Evolutionary conservation across 2,888 invertebrate genomes (phyloP), one percentile per base, ranked within the genome.

Genomic region (Platerodrilus igneus): DNA sequence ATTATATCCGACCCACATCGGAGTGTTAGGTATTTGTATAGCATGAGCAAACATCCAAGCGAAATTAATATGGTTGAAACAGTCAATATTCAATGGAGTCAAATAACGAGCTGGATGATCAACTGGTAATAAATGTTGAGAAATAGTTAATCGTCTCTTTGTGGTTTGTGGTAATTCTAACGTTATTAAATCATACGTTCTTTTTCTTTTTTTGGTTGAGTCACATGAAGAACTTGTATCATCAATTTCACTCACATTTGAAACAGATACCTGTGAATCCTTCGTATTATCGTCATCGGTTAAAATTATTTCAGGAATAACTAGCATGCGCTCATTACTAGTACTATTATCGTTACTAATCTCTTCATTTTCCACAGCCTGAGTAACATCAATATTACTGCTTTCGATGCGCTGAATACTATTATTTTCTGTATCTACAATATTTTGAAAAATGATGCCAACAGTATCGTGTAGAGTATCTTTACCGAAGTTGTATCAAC

Each of bases 61-160:
- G n/a, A n/a, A 17, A 29, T 18, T 17, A 16, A 29, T 4, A 17
- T 29, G 29, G 13, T 27, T 27, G n/a, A 27, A 19, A 19, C 11
- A 19, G 18, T 9, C 14, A 18, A 31, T 19, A 31, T 8, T 31
- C 13, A 16, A 29, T 29, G 29, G 17, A 29, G 8, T 29, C 17
- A 29, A 29, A 29, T n/a, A 29, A 17, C 29, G 29, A 17, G 30
- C 19, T 30, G 30, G 20, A 31, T 31, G 18, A 19, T 31, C 11
- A 4, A 11, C 18, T 8, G 22, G 23, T 16, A 22, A 14, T 14
- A 22, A 32, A 14, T 15, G 7, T 14, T 32, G 10, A 32, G 15
- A n/a, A 32, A 22, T 22, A 9, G 16, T 14, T 22, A 22, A 21
- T 31, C 11, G 19, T 31, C 14, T 31, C 21, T 20, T 18, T 15